Evolutionary conservation across 2,888 invertebrate genomes (phyloP), one percentile per base, ranked within the genome.

Genomic region (Zonitis immaculata): DNA sequence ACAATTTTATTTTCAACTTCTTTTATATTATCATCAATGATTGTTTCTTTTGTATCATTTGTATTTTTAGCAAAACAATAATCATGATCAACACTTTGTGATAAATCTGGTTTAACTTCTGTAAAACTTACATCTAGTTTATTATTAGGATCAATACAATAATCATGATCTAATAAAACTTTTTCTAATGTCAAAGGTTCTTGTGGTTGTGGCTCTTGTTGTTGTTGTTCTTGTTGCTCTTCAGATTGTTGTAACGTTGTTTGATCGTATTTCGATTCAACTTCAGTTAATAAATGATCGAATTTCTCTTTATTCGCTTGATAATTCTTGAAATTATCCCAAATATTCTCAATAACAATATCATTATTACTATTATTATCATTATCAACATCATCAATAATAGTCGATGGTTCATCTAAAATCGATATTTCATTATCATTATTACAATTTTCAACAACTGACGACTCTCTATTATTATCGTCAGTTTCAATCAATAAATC

Each of bases 281-380:
- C 46, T 35, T 64, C 64, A 14, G 44, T 58, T 35, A 71, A 65
- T 59, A 69, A 58, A 49, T 61, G 63, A 52, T 74, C 75, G 52
- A 71, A 76, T 66, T 82, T 84, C 61, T 83, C 86, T 54, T 85
- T 80, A 67, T 82, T 85, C 28, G 86, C 87, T 68, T 87, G 85
- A 69, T 87, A 88, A 51, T 83, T 84, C 67, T 87, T 85, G 64
- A 88, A 88, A 68, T 88, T 87, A 69, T 87, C 86, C 88, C 88
- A 88, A 66, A 88, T 86, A 46, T 85, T 85, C 64, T 86, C 81
- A 67, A 87, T 81, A 61, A 56, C 47, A 30, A 52, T 48, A 28
- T 50, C 50, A 12, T 16, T 44, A 25, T 25, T 47, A 5, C 16
- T 9, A 35, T 35, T 35, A 16, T 16, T 32, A 14, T 32, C 35